Evolutionary conservation across 2,113 vertebrate genomes (phyloP), one percentile per base, ranked within the genome.

Genomic region (Percina caprodes): DNA sequence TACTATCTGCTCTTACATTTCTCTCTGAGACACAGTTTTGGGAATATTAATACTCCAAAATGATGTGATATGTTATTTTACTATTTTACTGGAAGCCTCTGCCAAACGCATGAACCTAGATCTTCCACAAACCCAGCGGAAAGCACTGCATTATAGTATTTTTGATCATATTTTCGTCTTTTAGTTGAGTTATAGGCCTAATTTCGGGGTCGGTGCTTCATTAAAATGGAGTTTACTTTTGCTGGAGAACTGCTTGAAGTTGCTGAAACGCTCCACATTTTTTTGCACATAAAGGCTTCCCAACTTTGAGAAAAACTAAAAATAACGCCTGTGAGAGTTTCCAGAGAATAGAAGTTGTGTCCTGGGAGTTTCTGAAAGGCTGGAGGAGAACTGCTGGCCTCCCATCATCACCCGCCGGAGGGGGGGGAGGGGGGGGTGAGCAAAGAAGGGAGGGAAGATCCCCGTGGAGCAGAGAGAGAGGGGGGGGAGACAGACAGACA

Each of bases 381-480:
- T 70, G 63, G 65, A 63, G 56, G 61, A 82, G 80, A 79, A 76
- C 72, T 62, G 30, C 30, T 84, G 84, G 54, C 78, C 86, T 30
- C 66, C 73, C 76, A 90, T 90, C 80, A 89, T 90, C 82, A 63
- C 83, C 82, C 90, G 70, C 84, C n/a, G n/a, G n/a, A n/a, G n/a
- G n/a, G n/a, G n/a, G n/a, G n/a, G n/a, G n/a, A n/a, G n/a, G n/a
- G n/a, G n/a, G n/a, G n/a, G n/a, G n/a, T 5, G 15, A 72, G 69
- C 30, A 58, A 74, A 79, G 69, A 63, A 54, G n/a, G 63, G 81
- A 79, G 42, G 19, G 48, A 58, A 54, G 70, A 69, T 88, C 73
- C 82, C 86, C 0, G 19, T 75, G 74, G 80, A 82, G 23, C 62
- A 79, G 46, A 2, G 33, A 45, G 69, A n/a, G n/a, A n/a, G n/a